Evolutionary conservation across 1,140 invertebrate genomes (phyloP).

Genomic region (Apis cerana): DNA sequence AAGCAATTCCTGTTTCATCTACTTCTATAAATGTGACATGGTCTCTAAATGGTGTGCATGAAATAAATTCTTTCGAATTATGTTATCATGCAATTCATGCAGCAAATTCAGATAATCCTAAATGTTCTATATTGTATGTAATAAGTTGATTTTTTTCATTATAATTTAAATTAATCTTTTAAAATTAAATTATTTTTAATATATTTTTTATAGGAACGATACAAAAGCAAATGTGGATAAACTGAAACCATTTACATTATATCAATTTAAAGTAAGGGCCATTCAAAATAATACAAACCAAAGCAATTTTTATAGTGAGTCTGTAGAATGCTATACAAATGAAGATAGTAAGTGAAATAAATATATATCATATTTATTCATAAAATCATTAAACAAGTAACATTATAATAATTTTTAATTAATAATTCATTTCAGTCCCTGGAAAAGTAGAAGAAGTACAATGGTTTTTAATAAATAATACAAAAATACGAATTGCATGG

Average conservation of each 20-base stretch:
- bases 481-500: conserved; percentile 81
- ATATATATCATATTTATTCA: not conserved
- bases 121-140: conserved; percentile 65
- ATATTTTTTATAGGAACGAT: conserved; percentile 76
- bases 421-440: conserved; percentile 76
- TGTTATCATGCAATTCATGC: conserved; percentile 79
- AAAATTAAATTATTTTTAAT: conserved; percentile 5
- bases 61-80: conserved; percentile 78
- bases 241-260: conserved; percentile 83
- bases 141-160: not conserved
- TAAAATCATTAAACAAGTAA: not conserved
- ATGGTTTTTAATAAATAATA: conserved; percentile 79
- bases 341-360: conserved; percentile 80
- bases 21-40: conserved; percentile 81
- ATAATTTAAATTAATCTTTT: not conserved
- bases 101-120: conserved; percentile 58
- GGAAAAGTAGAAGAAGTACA: conserved; percentile 80
- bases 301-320: conserved; percentile 79
- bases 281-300: conserved; percentile 75
- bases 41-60: conserved; percentile 69
- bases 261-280: conserved; percentile 83
- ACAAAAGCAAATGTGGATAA: conserved; percentile 79
- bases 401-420: not conserved
- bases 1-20: conserved; percentile 80
- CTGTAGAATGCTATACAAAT: conserved; percentile 82